Conservation (phyloP, 2,797 vertebrate genomes). For the Chanos chanos region DNA sequence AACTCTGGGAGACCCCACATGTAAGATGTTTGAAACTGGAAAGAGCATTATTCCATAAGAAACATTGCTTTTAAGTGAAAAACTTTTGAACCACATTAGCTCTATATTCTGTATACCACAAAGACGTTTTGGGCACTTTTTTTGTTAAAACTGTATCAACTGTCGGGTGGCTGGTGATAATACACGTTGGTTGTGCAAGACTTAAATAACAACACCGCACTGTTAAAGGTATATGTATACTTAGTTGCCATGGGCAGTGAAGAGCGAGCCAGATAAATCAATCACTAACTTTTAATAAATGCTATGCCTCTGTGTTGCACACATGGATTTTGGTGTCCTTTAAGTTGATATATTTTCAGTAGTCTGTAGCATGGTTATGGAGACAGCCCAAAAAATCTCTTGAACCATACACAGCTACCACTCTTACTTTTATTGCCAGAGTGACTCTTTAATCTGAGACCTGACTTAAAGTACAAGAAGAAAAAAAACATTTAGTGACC, state of each 20-base stretch:
- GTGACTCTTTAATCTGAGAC: conserved; percentile 8
- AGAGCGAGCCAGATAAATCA: too few relatives aligned
- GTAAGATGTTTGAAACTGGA: too few relatives aligned
- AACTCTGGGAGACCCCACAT: too few relatives aligned
- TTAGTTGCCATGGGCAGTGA: too few relatives aligned
- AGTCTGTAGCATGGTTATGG: too few relatives aligned
- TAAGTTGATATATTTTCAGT: not conserved
- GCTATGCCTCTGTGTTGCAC: not conserved
- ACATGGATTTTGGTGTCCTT: not conserved
- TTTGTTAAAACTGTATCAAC: too few relatives aligned
- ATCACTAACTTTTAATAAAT: not conserved
- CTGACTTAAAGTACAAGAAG: not conserved
- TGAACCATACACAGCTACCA: not conserved
- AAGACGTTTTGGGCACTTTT: too few relatives aligned
- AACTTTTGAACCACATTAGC: too few relatives aligned
- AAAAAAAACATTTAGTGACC: conserved; percentile 1
- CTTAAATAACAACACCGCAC: not conserved
- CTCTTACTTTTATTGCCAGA: not conserved
- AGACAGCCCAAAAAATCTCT: not conserved
- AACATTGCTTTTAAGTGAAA: too few relatives aligned
- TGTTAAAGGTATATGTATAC: too few relatives aligned
- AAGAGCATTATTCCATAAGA: too few relatives aligned
- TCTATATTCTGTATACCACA: too few relatives aligned
- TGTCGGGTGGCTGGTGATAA: not conserved
- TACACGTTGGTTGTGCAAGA: not conserved